Evolutionary conservation across 2,113 vertebrate species (phyloP).

Genomic region (Plecturocebus donacophilus): DNA sequence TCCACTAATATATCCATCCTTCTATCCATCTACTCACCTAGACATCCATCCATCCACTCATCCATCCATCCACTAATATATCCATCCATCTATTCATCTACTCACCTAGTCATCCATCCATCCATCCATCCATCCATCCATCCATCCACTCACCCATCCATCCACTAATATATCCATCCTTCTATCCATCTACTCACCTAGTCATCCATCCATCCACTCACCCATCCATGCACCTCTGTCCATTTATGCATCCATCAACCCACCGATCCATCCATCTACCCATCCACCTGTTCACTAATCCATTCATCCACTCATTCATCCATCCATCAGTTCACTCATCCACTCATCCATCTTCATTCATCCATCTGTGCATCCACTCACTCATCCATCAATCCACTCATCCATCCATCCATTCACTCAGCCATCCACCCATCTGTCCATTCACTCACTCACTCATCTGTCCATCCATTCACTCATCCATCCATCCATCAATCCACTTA

Average conservation of each 20-base stretch:
- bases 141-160: rapidly evolving
- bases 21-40: too few relatives aligned
- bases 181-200: too few relatives aligned
- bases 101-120: rapidly evolving
- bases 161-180: rapidly evolving
- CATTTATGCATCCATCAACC: too few relatives aligned
- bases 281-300: too few relatives aligned
- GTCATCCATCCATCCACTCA: too few relatives aligned
- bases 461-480: rapidly evolving
- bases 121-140: too few relatives aligned
- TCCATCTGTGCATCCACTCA: rapidly evolving
- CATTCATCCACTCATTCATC: rapidly evolving
- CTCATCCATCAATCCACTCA: rapidly evolving
- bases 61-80: rapidly evolving
- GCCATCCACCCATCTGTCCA: rapidly evolving
- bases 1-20: rapidly evolving
- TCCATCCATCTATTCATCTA: rapidly evolving
- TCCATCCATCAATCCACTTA: rapidly evolving
- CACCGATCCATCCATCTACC: too few relatives aligned
- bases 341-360: rapidly evolving
- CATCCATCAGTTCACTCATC: rapidly evolving
- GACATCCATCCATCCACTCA: rapidly evolving
- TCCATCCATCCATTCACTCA: rapidly evolving
- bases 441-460: rapidly evolving
- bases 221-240: too few relatives aligned